Evolutionary conservation across 2,113 vertebrate genomes (phyloP), one percentile per base, ranked within the genome.

Genomic region (Pseudolaguvia tuberculata): DNA sequence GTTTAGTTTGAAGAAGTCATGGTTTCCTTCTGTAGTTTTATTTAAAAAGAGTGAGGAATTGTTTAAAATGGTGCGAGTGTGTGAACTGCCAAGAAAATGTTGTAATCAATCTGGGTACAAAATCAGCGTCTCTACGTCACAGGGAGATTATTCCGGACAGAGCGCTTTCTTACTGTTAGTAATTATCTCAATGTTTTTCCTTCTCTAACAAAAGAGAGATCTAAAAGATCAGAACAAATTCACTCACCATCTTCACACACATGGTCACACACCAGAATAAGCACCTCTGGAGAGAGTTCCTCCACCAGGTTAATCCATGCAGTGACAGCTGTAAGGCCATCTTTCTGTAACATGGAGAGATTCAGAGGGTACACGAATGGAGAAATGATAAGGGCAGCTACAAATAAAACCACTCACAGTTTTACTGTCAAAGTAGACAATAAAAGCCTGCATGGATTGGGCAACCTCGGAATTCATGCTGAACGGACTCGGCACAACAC

Each of bases 191-290:
- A n/a, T n/a, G n/a, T n/a, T n/a, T n/a, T n/a, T n/a, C n/a, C n/a
- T n/a, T n/a, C n/a, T n/a, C n/a, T n/a, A n/a, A n/a, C n/a, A n/a
- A n/a, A n/a, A n/a, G n/a, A n/a, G n/a, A n/a, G n/a, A n/a, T 42
- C 7, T 42, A 9, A 8, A 42, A 5, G 9, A 42, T 42, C 39
- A 7, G 4, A 42, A 42, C 39, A 42, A 8, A 42, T 6, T 42
- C 9, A 80, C 93, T 82, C 82, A 99, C 96, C 97, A 0, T 88
- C 83, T 77, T 98, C 96, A 88, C 88, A 92, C 4, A 94, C 93
- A 84, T 92, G 90, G 75, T 97, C 92, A 84, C 97, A 99, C 77
- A 96, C 96, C 79, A 99, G 88, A 79, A 98, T 97, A 87, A 98
- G 93, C 80, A 98, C 96, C 84, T 97, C 96, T 35, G 94, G 95